A percentile compares a stretch with the other conserved stretches of the same genome.
phyloP scores from a whole-genome alignment of 2,888 invertebrate species.

The Allophyes oxyacanthae region DNA sequence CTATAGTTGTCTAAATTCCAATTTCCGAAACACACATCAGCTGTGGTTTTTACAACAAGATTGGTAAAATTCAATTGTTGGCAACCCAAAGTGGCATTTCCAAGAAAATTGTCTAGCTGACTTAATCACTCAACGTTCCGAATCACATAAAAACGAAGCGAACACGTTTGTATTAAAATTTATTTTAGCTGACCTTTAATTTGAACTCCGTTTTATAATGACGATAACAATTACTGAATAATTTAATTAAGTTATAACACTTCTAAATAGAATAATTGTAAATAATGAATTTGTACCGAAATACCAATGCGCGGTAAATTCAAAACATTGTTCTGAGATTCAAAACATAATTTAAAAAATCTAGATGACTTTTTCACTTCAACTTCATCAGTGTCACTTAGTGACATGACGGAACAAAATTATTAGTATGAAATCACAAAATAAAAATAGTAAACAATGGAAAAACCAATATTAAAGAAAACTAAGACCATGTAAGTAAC shows the following conservation, averaged over 20 bases:
- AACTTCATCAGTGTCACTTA: neutral
- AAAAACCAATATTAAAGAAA: conserved; percentile 17
- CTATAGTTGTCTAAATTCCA: no score
- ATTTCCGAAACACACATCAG: no score
- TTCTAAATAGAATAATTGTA: no score
- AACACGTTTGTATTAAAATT: neutral
- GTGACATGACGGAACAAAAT: conserved; percentile 1
- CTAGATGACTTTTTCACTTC: neutral
- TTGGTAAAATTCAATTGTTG: conserved; percentile 7
- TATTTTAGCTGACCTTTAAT: neutral
- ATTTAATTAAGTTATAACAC: no score
- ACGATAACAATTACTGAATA: no score
- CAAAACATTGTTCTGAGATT: conserved; percentile 14
- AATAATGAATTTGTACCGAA: neutral
- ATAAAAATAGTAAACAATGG: conserved; percentile 15
- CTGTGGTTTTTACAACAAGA: neutral
- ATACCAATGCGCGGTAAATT: conserved; percentile 33
- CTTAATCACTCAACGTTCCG: conserved; percentile 41
- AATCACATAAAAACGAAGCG: conserved; percentile 2
- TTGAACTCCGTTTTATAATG: no score
- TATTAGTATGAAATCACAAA: neutral
- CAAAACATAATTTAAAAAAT: no score
- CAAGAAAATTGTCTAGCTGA: conserved; percentile 46
- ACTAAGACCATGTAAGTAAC: conserved; percentile 27
- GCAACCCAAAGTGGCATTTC: conserved; percentile 43